Evolutionary conservation across 2,888 invertebrate genomes (phyloP).

Genomic region (Eumacrocentrus americanus): DNA sequence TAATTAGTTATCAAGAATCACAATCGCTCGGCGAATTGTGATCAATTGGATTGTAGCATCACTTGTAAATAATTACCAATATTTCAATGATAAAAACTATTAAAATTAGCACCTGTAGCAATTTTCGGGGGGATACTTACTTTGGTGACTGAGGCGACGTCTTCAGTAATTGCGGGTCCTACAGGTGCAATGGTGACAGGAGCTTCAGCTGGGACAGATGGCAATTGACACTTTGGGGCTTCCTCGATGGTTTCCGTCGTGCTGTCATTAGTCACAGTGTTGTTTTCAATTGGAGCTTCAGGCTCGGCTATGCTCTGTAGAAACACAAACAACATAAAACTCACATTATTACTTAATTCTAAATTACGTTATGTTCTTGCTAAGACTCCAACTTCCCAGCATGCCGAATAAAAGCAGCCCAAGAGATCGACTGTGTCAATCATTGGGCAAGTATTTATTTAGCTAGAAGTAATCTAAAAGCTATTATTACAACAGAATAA

Average conservation of each 20-base stretch:
- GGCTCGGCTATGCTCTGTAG: constrained; percentile 50
- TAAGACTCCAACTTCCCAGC: constrained; percentile 13
- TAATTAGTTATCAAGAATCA: constrained; percentile 48
- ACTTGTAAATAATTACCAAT: background rate
- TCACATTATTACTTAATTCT: background rate
- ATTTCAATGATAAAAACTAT: background rate
- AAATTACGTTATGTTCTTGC: background rate
- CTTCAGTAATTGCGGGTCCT: constrained; percentile 58
- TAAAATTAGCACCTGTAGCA: background rate
- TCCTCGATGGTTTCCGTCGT: constrained; percentile 53
- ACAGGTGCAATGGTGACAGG: constrained; percentile 44
- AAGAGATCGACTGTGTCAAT: background rate
- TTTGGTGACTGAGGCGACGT: constrained; percentile 59
- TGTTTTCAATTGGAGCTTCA: constrained; percentile 50
- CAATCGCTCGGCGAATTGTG: constrained; percentile 44
- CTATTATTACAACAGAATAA: background rate
- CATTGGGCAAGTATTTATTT: background rate
- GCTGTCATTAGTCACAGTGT: constrained; percentile 41
- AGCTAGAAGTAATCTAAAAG: constrained; percentile 23
- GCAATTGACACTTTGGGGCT: constrained; percentile 48
- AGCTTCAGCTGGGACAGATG: constrained; percentile 49
- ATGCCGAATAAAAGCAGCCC: constrained; percentile 21
- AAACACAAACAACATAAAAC: constrained; percentile 32
- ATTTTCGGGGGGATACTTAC: too few relatives aligned
- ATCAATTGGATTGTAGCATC: constrained; percentile 58